A percentile compares a stretch with the other conserved stretches of the same genome.
phyloP scores from a whole-genome alignment of 1,140 invertebrate genomes.

The Papilio helenus region DNA sequence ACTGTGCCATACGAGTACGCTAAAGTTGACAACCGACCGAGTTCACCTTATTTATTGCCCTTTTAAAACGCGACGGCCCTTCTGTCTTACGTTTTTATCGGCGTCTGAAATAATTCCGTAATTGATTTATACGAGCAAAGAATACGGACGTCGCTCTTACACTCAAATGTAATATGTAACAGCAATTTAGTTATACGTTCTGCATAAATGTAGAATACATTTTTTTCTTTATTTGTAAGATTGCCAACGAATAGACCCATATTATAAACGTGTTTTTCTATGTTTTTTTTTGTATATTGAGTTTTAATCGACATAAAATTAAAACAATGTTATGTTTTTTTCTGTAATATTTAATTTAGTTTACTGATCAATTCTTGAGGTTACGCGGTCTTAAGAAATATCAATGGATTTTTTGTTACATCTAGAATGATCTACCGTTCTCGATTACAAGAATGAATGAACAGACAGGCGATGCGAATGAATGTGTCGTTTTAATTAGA shows the following conservation, averaged over 20 bases:
- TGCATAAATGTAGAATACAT: conserved; percentile 5
- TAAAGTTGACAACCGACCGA: conserved; percentile 69
- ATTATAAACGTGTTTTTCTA: neutral
- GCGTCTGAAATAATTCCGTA: conserved; percentile 29
- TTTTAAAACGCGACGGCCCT: conserved; percentile 60
- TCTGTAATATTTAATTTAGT: neutral
- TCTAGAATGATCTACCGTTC: conserved; percentile 1
- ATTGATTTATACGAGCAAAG: conserved; percentile 20
- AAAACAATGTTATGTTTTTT: neutral
- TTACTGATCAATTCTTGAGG: neutral
- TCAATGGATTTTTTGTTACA: neutral
- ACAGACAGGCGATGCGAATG: neutral
- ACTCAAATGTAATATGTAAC: conserved; percentile 19
- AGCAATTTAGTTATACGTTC: conserved; percentile 13
- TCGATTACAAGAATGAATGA: conserved; percentile 14
- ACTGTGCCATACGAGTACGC: conserved; percentile 72
- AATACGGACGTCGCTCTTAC: conserved; percentile 19
- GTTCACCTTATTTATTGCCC: conserved; percentile 65
- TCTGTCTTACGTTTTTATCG: conserved; percentile 43
- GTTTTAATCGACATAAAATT: neutral
- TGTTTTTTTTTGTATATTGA: neutral
- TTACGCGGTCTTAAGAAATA: neutral
- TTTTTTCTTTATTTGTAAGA: neutral
- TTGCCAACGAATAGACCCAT: conserved; percentile 17
- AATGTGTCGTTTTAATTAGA: conserved; percentile 37